Percentiles rank a stretch among this genome's conserved stretches.
phyloP scores from a whole-genome alignment of 1,140 invertebrate genomes.

The Agrilus planipennis region DNA sequence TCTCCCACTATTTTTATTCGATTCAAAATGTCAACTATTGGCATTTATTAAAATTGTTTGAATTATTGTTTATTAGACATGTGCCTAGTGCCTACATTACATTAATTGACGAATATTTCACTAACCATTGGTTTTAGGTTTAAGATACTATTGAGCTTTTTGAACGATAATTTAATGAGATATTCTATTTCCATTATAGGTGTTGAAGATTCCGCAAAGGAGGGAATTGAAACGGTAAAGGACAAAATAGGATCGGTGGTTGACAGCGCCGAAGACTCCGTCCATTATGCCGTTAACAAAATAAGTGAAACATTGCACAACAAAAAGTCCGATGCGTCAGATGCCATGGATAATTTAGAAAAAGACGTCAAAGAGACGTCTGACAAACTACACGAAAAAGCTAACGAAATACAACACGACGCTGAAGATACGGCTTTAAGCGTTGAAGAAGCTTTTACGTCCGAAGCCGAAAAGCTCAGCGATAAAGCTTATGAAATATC shows the following conservation, averaged over 20 bases:
- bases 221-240: constrained; percentile 23
- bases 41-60: background rate
- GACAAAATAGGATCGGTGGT: constrained; percentile 23
- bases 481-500: too few relatives aligned
- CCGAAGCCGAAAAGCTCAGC: too few relatives aligned
- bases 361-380: too few relatives aligned
- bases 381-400: constrained; percentile 15
- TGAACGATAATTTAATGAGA: background rate
- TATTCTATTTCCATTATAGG: constrained; percentile 16
- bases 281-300: constrained; percentile 22
- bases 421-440: constrained; percentile 19
- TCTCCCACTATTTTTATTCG: background rate
- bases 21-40: background rate
- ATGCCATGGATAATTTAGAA: constrained; percentile 9
- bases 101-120: background rate
- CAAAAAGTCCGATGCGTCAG: constrained; percentile 11
- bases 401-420: constrained; percentile 21
- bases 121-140: too few relatives aligned
- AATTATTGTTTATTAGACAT: too few relatives aligned
- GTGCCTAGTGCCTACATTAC: background rate
- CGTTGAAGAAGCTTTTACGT: too few relatives aligned
- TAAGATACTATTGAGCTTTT: too few relatives aligned
- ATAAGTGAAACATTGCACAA: constrained; percentile 19
- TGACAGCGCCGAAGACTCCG: constrained; percentile 23
- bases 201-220: constrained; percentile 25